Conservation (phyloP, 1,140 invertebrate species). For the Drosophila setifemur region DNA sequence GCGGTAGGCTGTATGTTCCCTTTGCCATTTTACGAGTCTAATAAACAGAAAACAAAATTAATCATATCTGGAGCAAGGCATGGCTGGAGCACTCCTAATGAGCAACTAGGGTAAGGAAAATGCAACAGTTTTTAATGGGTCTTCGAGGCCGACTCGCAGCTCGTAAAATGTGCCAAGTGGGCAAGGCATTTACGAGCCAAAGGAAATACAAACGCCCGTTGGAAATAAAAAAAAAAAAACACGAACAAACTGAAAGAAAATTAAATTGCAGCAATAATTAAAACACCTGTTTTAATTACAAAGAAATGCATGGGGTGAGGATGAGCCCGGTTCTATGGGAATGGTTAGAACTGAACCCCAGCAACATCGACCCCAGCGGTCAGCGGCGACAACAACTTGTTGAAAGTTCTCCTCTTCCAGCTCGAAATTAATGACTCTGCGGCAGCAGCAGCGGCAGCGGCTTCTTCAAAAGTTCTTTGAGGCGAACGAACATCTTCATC, state of each 20-base stretch:
- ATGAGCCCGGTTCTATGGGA: constrained; percentile 16
- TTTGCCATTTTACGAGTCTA: constrained; percentile 62
- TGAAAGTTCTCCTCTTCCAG: constrained; percentile 53
- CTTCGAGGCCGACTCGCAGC: constrained; percentile 33
- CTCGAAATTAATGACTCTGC: constrained; percentile 58
- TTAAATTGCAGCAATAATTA: constrained; percentile 78
- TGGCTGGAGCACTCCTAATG: constrained; percentile 50
- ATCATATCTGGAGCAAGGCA: constrained; percentile 71
- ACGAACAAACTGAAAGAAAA: constrained; percentile 31
- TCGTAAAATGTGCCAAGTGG: constrained; percentile 76
- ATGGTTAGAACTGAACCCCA: neutral
- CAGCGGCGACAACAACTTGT: constrained; percentile 46
- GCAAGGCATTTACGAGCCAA: constrained; percentile 45
- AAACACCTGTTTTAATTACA: constrained; percentile 81
- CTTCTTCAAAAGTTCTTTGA: constrained; percentile 56
- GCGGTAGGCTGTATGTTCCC: constrained; percentile 12
- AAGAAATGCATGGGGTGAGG: constrained; percentile 50
- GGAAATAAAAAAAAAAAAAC: neutral
- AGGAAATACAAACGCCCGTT: constrained; percentile 11
- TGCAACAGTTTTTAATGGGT: constrained; percentile 73
- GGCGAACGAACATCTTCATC: constrained; percentile 58
- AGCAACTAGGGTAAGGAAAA: constrained; percentile 57
- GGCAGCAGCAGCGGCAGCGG: too few species aligned
- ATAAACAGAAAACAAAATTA: constrained; percentile 69
- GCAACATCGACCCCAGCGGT: constrained; percentile 21